Evolutionary conservation across 2,888 invertebrate genomes (phyloP), one percentile per base, ranked within the genome.

Genomic region (Micoletzkya japonica): DNA sequence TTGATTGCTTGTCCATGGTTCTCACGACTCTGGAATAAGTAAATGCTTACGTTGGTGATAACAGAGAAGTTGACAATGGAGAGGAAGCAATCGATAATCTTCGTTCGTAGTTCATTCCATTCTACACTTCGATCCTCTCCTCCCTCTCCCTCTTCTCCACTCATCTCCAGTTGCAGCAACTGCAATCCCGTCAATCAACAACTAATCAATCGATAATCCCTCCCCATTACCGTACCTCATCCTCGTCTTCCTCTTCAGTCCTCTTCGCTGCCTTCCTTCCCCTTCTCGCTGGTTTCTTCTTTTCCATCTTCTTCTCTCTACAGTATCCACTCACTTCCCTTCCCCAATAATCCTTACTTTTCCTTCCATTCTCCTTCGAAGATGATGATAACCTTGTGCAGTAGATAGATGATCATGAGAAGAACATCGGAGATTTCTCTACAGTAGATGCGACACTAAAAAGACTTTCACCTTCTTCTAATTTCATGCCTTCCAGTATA

Each of bases 321-420:
- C 44, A 44, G 20, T 20, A 44, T 14, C 10, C 20, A 44, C 44
- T 14, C 44, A 44, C n/a, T n/a, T 44, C 10, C 10, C 10, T 44
- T 14, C 44, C 20, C 20, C 44, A 44, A 44, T 44, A 44, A 14
- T 20, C 20, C 49, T 30, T 4, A 63, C 63, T 14, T 63, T 6
- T 2, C 10, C 20, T 17, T 63, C 20, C 57, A n/a, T 44, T 72
- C 71, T 20, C 36, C 60, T 50, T 73, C 73, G 26, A 70, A 58
- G 32, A 66, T 64, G 49, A 26, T 1, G 32, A 72, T 44, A 17
- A 71, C 34, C 30, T 63, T 69, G 24, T 63, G 56, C 4, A 73
- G 59, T 17, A 73, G 70, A 37, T 73, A 73, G n/a, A 70, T 24
- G n/a, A 64, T 4, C 73, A 73, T 73, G 30, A 73, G 70, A n/a